Percentiles rank a stretch among this genome's conserved stretches.
phyloP scores from a whole-genome alignment of 2,888 invertebrate species.

The Synanthedon vespiformis region DNA sequence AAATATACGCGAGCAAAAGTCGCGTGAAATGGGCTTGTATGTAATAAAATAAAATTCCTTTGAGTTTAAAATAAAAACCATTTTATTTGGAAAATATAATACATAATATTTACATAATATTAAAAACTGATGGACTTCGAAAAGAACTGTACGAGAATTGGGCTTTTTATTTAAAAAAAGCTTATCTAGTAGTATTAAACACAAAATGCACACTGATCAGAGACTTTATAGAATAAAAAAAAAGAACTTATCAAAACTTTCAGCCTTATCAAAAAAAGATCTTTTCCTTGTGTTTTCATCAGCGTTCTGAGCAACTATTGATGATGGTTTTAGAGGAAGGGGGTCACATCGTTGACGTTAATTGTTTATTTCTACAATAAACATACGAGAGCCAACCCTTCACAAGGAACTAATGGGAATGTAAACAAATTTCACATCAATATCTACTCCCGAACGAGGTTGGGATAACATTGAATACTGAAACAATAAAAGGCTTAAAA shows the following conservation, averaged over 20 bases:
- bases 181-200: too few relatives aligned
- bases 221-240: too few relatives aligned
- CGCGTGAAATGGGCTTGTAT: too few relatives aligned
- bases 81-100: too few relatives aligned
- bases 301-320: slow-evolving; percentile 31
- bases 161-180: slow-evolving; percentile 20
- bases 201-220: too few relatives aligned
- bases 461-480: slow-evolving; percentile 26
- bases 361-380: slow-evolving; percentile 47
- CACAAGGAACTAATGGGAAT: slow-evolving; percentile 63
- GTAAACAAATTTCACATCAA: slow-evolving; percentile 38
- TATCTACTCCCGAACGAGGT: slow-evolving; percentile 31
- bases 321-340: slow-evolving; percentile 36
- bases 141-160: slow-evolving; percentile 56
- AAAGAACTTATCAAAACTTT: slow-evolving; percentile 12
- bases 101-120: slow-evolving; percentile 25
- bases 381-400: slow-evolving; percentile 59
- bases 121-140: slow-evolving; percentile 62
- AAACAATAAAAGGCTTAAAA: slow-evolving; percentile 28
- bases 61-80: too few relatives aligned
- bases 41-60: too few relatives aligned
- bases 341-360: slow-evolving; percentile 40
- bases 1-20: too few relatives aligned
- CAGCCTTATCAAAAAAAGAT: slow-evolving; percentile 70
- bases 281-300: slow-evolving; percentile 53